Evolutionary conservation across 2,797 vertebrate genomes (phyloP).

Genomic region (Aselliscus stoliczkanus): DNA sequence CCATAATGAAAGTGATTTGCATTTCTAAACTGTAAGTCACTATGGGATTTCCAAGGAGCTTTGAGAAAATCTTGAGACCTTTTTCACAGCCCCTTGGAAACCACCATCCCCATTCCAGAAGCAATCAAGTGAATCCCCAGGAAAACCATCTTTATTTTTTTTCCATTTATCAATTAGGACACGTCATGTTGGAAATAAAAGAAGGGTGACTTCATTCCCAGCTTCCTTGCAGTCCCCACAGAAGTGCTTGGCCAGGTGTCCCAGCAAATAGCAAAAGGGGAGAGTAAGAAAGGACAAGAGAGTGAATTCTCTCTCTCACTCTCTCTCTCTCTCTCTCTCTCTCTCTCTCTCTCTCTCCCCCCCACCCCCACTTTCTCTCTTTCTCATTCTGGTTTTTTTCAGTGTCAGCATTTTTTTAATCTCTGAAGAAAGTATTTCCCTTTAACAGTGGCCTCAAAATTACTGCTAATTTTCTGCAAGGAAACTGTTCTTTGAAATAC

Average conservation of each 20-base stretch:
- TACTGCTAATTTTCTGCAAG: conserved; percentile 78
- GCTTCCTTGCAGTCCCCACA: not conserved
- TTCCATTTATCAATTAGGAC: not conserved
- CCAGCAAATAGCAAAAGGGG: not conserved
- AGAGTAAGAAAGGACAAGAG: not conserved
- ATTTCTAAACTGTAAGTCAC: not conserved
- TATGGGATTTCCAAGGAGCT: not conserved
- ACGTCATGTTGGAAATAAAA: not conserved
- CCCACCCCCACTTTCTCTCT: too few relatives aligned
- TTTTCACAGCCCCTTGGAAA: not conserved
- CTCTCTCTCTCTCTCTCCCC: too few relatives aligned
- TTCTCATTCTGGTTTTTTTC: not conserved
- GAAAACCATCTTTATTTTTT: not conserved
- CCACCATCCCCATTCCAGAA: not conserved
- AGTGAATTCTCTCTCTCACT: not conserved
- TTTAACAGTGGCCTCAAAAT: conserved; percentile 75
- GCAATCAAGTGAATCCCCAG: not conserved
- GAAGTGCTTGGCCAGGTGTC: not conserved
- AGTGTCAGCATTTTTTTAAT: conserved; percentile 26
- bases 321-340: too few relatives aligned
- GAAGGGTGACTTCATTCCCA: not conserved
- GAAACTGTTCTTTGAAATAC: conserved; percentile 76
- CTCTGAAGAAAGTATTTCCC: conserved; percentile 65
- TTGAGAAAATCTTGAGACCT: not conserved
- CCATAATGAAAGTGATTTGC: not conserved